Percentiles rank a stretch among this genome's conserved stretches.
phyloP scores from a whole-genome alignment of 2,113 vertebrate genomes.

The Eclectus roratus region DNA sequence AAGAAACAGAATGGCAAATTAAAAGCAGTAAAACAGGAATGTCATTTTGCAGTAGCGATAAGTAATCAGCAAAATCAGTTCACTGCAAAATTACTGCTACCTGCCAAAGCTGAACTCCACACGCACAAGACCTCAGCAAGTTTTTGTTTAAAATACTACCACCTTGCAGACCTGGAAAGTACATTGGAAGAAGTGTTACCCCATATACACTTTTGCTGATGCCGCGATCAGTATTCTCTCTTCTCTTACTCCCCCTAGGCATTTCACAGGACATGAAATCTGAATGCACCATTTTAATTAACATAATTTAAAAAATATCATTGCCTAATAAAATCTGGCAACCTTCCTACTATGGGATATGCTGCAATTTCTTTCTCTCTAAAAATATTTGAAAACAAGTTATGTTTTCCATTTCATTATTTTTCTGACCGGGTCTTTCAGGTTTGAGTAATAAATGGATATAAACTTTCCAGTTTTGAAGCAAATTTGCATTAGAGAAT shows the following conservation, averaged over 20 bases:
- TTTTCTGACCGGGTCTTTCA: neutral
- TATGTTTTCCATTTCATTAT: neutral
- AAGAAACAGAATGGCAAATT: slow-evolving; percentile 32
- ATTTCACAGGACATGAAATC: neutral
- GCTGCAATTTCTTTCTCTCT: neutral
- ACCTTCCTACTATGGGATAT: neutral
- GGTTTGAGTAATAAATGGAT: neutral
- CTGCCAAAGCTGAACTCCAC: neutral
- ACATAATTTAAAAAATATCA: neutral
- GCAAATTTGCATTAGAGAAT: neutral
- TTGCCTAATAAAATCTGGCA: neutral
- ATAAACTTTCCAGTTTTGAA: neutral
- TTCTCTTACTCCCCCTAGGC: neutral
- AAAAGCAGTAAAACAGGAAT: neutral
- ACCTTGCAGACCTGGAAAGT: neutral
- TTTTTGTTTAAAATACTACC: neutral
- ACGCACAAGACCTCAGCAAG: neutral
- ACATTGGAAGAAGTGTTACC: neutral
- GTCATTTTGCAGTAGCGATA: neutral
- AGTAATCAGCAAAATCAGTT: slow-evolving; percentile 4
- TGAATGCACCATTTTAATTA: neutral
- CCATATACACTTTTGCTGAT: neutral
- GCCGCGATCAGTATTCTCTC: neutral
- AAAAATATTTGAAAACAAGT: neutral
- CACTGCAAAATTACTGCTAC: neutral